Percentiles rank a stretch among this genome's conserved stretches.
These are phyloP conservation scores for Lasaia peninsularis DNA, from an alignment of 1,140 invertebrate genomes.

Conservation along the genomic window DNA sequence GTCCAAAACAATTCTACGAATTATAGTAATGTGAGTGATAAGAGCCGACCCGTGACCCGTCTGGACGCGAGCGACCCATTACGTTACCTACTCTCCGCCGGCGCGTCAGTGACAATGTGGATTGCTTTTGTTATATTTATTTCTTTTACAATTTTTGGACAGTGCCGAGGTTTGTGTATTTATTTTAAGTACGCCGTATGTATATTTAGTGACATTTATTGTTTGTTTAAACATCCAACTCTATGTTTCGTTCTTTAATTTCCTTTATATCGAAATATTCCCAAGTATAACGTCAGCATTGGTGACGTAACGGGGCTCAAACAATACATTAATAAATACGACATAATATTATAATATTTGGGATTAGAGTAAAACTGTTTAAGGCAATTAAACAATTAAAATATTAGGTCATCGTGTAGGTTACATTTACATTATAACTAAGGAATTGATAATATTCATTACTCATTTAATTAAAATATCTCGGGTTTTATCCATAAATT, in stretches of 20 bases:
- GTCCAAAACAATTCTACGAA: neutral
- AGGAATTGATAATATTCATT: too few relatives aligned
- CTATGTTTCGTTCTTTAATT: neutral
- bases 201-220: neutral
- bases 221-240: neutral
- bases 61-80: neutral
- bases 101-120: neutral
- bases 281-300: too few relatives aligned
- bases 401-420: too few relatives aligned
- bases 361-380: too few relatives aligned
- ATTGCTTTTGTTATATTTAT: neutral
- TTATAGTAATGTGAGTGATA: neutral
- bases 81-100: neutral
- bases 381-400: too few relatives aligned
- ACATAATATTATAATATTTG: too few relatives aligned
- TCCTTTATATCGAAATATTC: too few relatives aligned
- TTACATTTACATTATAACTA: too few relatives aligned
- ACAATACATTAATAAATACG: too few relatives aligned
- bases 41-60: neutral
- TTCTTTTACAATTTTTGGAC: neutral
- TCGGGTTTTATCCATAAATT: too few relatives aligned
- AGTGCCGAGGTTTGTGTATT: constrained; percentile 1
- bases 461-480: too few relatives aligned
- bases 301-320: too few relatives aligned
- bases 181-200: neutral